Evolutionary conservation across 2,113 vertebrate genomes (phyloP), one percentile per base, ranked within the genome.

Genomic region (Dipodomys spectabilis): DNA sequence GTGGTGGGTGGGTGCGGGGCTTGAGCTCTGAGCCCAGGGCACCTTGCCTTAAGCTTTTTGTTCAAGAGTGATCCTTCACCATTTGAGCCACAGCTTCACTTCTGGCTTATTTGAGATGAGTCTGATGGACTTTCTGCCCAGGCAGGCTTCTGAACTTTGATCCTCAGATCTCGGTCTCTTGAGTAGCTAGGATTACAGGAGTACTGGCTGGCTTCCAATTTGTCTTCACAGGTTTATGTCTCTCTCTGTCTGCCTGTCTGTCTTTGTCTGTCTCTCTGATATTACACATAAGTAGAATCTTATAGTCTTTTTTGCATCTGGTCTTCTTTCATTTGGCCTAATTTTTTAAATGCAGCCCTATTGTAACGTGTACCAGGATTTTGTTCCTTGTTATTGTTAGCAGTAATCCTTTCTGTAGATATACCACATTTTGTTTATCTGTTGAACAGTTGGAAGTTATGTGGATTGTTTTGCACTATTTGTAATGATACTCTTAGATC

Each of bases 301-400:
- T 62, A n/a, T 9, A 49, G 23, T 49, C 49, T 53, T 11, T 65
- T 73, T 65, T 84, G 10, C 23, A 49, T 62, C 35, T 82, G 35
- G 13, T 49, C 8, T 73, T 57, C 20, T 92, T 95, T 94, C 30
- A 79, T 19, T 81, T 92, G 57, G 16, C 27, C 15, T 23, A 44
- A 3, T 90, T 90, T 94, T 74, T 64, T 65, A 49, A 62, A 16
- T 69, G 90, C 30, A 60, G 53, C 23, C 39, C 27, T 85, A 60
- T 32, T 85, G 23, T 69, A 81, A 18, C 30, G 35, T 88, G 65
- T 78, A 30, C 77, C 53, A 28, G 45, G 78, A 57, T 71, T 95
- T 91, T 80, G 35, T 88, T 87, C 10, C 27, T 93, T 94, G 88
- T 79, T 72, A 57, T 73, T 92, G 53, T 18, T 77, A 72, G 75